Evolutionary conservation across 2,888 invertebrate species (phyloP), one percentile per base, ranked within the genome.

Genomic region (Trichopoda pennipes): DNA sequence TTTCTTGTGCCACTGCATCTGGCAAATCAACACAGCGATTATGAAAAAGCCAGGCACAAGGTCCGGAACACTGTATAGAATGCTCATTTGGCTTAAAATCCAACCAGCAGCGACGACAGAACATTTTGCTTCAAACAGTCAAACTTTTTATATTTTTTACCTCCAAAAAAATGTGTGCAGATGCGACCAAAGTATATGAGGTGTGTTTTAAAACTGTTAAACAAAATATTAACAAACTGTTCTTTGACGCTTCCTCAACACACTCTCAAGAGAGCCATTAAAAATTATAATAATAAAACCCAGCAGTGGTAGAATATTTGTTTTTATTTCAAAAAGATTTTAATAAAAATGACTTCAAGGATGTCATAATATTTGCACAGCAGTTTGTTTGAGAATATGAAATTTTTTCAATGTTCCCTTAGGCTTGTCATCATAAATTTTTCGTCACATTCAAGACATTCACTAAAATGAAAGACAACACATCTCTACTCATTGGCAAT

Each of bases 51-150:
- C 87, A 86, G 14, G 86, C 88, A 81, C 91, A 91, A 44, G 90
- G 90, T 42, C 91, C 90, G 32, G 87, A 86, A 84, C 90, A 91
- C 76, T 85, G 86, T 58, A 90, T 84, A 74, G 81, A 87, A 44
- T 84, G 53, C 70, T 88, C 89, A 63, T 70, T 85, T 83, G 85
- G 82, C 73, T 84, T 85, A 73, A 91, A 91, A 88, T 91, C 90
- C 86, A 90, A 88, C 91, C 91, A 90, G 77, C 91, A 91, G 85
- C 88, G 90, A 81, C 89, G 89, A 87, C 90, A 91, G 85, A 90
- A 90, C 88, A 90, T 88, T 83, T 81, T 86, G 78, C 85, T 87
- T 28, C 53, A 19, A 32, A 12, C 42, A 44, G 16, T 14, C 3
- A 6, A 6, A n/a, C 42, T 44, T 42, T 10, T 32, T 19, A 49